Percentiles rank a stretch among this genome's conserved stretches.
These are phyloP conservation scores for Lota lota DNA, from an alignment of 2,113 vertebrate species.

Conservation along the genomic window DNA sequence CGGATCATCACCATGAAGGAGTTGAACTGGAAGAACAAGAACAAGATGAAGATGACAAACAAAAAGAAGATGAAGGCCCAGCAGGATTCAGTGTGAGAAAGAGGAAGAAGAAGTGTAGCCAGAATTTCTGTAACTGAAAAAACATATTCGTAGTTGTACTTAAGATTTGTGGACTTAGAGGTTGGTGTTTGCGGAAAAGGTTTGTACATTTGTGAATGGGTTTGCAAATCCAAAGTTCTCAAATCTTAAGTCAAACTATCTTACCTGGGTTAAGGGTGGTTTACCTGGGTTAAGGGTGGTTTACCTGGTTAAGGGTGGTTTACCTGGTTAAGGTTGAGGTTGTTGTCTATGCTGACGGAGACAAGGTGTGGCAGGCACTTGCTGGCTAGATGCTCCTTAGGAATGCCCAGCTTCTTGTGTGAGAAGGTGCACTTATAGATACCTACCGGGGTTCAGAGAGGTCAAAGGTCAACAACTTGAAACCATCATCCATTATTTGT, in stretches of 20 bases:
- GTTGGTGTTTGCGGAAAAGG: too few relatives aligned
- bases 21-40: slow-evolving; percentile 82
- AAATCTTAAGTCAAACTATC: too few relatives aligned
- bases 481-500: too few relatives aligned
- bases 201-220: too few relatives aligned
- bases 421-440: slow-evolving; percentile 99
- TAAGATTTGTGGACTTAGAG: too few relatives aligned
- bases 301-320: background rate
- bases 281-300: too few relatives aligned
- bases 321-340: slow-evolving; percentile 98
- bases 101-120: too few relatives aligned
- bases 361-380: slow-evolving; percentile 94
- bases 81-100: too few relatives aligned
- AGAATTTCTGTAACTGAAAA: too few relatives aligned
- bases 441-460: slow-evolving; percentile 66
- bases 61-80: background rate
- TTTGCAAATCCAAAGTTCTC: too few relatives aligned
- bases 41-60: background rate
- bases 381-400: slow-evolving; percentile 93
- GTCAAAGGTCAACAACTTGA: background rate
- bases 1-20: slow-evolving; percentile 96
- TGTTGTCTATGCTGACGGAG: slow-evolving; percentile 95
- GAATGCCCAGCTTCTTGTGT: slow-evolving; percentile 97
- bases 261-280: too few relatives aligned
- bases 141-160: too few relatives aligned